phyloP scores from a whole-genome alignment of 2,888 invertebrate genomes.

The Danaus chrysippus region DNA sequence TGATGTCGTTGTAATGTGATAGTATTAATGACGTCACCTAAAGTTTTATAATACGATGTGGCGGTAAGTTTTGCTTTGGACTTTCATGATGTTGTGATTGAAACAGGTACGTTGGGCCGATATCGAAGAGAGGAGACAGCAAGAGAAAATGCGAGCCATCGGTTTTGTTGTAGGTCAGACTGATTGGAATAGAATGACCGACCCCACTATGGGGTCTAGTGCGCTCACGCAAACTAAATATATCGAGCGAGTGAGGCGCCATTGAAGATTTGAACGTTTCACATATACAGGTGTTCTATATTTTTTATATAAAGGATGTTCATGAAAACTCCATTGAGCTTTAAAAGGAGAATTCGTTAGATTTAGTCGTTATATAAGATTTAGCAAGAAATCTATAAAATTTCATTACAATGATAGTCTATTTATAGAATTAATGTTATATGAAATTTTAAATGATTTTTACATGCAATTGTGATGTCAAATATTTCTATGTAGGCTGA shows the following conservation, averaged over 20 bases:
- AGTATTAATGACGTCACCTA: too few relatives aligned
- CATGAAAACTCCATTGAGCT: too few relatives aligned
- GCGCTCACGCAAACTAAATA: constrained; percentile 97
- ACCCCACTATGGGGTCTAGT: constrained; percentile 91
- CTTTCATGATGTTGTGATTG: constrained; percentile 66
- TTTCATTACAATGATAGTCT: too few relatives aligned
- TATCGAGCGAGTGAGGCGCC: constrained; percentile 81
- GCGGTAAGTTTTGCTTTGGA: constrained; percentile 32
- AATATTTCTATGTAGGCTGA: background rate
- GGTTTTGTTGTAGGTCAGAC: constrained; percentile 98
- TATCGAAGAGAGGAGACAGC: constrained; percentile 94
- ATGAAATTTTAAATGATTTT: too few relatives aligned
- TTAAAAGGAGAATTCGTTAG: too few relatives aligned
- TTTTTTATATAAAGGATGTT: too few relatives aligned
- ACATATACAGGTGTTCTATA: background rate
- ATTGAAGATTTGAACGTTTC: constrained; percentile 19
- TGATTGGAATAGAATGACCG: constrained; percentile 97
- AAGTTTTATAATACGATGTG: background rate
- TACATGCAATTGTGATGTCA: background rate
- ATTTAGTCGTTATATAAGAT: too few relatives aligned
- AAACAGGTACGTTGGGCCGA: constrained; percentile 98
- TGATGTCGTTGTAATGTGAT: too few relatives aligned
- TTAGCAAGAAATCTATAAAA: too few relatives aligned
- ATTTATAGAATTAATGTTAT: too few relatives aligned
- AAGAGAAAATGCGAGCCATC: constrained; percentile 95